A percentile compares a stretch with the other conserved stretches of the same genome.
phyloP scores from a whole-genome alignment of 2,888 invertebrate genomes.

The Drosophila cognata region DNA sequence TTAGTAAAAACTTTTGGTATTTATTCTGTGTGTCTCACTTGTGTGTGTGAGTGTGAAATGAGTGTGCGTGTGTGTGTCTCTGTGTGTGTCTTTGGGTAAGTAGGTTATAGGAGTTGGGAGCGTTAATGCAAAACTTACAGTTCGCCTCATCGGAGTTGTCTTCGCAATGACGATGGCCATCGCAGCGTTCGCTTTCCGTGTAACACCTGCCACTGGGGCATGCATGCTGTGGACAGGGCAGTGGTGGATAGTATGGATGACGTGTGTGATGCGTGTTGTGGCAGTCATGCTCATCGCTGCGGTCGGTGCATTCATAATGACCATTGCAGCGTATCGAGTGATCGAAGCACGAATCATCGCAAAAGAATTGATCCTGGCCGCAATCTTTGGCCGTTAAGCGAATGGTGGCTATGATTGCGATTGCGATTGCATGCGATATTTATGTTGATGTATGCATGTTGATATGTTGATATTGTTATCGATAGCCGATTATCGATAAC shows the following conservation, averaged over 20 bases:
- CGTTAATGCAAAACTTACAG: conserved; percentile 84
- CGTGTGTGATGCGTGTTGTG: conserved; percentile 44
- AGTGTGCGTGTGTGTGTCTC: background rate
- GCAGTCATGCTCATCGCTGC: conserved; percentile 87
- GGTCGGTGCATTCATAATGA: conserved; percentile 87
- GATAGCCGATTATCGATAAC: conserved; percentile 10
- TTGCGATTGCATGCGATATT: conserved; percentile 34
- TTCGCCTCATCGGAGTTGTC: conserved; percentile 87
- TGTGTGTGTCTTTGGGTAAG: background rate
- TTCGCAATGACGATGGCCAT: conserved; percentile 86
- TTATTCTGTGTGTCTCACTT: conserved; percentile 1
- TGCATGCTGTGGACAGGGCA: conserved; percentile 85
- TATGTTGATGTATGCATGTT: conserved; percentile 22
- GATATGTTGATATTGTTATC: conserved; percentile 24
- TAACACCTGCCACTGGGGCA: conserved; percentile 86
- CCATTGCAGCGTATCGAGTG: conserved; percentile 88
- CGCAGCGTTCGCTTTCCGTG: conserved; percentile 86
- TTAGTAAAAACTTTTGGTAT: background rate
- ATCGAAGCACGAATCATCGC: conserved; percentile 88
- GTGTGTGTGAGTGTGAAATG: background rate
- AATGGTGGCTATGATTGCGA: conserved; percentile 66
- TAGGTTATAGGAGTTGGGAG: conserved; percentile 6
- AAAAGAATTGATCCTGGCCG: conserved; percentile 85
- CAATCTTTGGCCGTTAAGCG: conserved; percentile 81
- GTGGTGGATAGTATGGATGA: conserved; percentile 46